Evolutionary conservation across 30 jellyfish, hydroid and myxozoan species (phyloP).

Genomic region (Aurelia aurita): DNA sequence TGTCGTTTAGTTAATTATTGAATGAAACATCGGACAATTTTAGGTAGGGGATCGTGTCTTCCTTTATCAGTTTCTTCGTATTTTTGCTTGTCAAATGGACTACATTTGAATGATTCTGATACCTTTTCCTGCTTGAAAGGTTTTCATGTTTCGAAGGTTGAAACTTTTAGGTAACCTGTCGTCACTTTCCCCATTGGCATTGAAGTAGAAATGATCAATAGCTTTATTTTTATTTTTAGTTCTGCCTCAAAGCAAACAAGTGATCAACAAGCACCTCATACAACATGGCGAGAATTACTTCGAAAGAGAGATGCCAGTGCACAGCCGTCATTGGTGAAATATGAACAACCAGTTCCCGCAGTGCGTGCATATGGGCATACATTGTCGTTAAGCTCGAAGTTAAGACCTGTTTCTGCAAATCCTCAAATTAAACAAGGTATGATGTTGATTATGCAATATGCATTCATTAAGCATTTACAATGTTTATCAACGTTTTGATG

Average conservation of each 20-base stretch:
- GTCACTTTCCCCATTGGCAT: too few relatives aligned
- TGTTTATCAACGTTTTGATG: too few relatives aligned
- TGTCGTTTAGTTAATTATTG: too few relatives aligned
- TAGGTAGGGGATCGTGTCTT: too few relatives aligned
- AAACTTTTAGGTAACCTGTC: too few relatives aligned
- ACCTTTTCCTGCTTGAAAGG: too few relatives aligned
- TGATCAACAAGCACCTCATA: constrained; percentile 10
- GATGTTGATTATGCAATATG: background rate
- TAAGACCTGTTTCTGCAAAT: constrained; percentile 51
- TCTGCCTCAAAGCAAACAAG: constrained; percentile 6
- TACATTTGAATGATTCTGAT: too few relatives aligned
- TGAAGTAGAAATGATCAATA: background rate
- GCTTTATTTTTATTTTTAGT: background rate
- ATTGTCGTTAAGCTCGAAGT: background rate
- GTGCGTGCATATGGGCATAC: constrained; percentile 12
- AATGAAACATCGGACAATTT: too few relatives aligned
- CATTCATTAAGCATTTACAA: too few relatives aligned
- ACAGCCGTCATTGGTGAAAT: constrained; percentile 13
- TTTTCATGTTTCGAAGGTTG: too few relatives aligned
- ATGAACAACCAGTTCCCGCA: constrained; percentile 14
- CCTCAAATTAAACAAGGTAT: background rate
- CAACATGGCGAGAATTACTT: constrained; percentile 47
- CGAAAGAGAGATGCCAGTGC: constrained; percentile 24
- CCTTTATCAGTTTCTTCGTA: too few relatives aligned
- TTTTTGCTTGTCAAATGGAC: too few relatives aligned